Percentiles rank a stretch among this genome's conserved stretches.
phyloP scores from a whole-genome alignment of 2,888 invertebrate species.

The Limnephilus lunatus region DNA sequence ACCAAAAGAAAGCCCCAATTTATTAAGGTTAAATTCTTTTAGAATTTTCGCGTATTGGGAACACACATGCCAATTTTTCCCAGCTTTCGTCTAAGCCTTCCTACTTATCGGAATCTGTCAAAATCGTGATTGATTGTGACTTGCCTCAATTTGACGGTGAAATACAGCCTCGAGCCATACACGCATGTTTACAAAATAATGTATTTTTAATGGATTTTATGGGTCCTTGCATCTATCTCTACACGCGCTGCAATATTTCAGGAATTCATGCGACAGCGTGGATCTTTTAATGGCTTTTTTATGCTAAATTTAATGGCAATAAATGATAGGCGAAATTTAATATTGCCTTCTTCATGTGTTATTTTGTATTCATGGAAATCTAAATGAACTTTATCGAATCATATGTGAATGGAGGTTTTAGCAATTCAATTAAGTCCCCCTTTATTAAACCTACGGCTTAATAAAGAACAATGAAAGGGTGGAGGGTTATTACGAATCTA shows the following conservation, averaged over 20 bases:
- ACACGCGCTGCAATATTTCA: not conserved
- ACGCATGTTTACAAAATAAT: slow-evolving; percentile 12
- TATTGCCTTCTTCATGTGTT: not conserved
- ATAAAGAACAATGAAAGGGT: not conserved
- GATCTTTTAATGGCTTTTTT: not conserved
- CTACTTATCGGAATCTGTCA: slow-evolving; percentile 19
- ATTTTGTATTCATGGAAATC: not conserved
- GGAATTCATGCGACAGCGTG: not conserved
- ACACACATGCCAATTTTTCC: not conserved
- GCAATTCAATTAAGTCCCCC: not conserved
- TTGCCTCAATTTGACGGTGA: not conserved
- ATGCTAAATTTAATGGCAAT: not conserved
- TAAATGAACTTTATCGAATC: not conserved
- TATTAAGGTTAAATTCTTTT: not conserved
- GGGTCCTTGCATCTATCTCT: slow-evolving; percentile 6
- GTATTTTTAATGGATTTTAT: slow-evolving; percentile 25
- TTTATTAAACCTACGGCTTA: not conserved
- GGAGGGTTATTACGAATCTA: not conserved
- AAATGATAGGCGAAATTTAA: not conserved
- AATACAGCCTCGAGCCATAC: not conserved
- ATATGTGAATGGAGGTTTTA: not conserved
- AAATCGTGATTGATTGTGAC: slow-evolving; percentile 33
- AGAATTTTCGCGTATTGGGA: not conserved
- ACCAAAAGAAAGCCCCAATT: not conserved
- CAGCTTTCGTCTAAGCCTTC: slow-evolving; percentile 3